phyloP scores from a whole-genome alignment of 92 coral and sea anemone species.

The Heliopora coerulea region DNA sequence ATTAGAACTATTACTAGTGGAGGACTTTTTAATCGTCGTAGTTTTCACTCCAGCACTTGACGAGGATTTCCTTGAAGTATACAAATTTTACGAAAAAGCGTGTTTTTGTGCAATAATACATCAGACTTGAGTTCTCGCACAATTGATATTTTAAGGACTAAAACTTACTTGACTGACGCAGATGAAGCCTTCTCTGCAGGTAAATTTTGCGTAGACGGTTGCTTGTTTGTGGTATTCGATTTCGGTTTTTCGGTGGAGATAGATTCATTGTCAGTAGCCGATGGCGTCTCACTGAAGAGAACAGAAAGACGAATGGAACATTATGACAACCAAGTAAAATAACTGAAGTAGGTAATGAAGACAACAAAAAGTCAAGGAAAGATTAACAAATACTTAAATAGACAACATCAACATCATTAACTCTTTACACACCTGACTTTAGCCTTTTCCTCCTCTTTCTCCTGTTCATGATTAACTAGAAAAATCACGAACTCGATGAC shows the following conservation, averaged over 20 bases:
- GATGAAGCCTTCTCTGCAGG: conserved; percentile 28
- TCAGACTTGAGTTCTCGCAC: not conserved
- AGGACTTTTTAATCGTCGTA: conserved; percentile 18
- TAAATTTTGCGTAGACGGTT: conserved; percentile 17
- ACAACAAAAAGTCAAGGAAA: too few species aligned
- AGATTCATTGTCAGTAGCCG: conserved; percentile 15
- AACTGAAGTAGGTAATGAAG: not conserved
- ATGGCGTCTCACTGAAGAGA: conserved; percentile 17
- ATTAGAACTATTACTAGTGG: conserved; percentile 19
- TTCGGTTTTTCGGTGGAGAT: conserved; percentile 5
- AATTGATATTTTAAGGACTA: not conserved
- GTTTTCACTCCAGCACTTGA: conserved; percentile 22
- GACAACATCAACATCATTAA: too few species aligned
- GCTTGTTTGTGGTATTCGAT: not conserved
- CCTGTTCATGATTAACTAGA: conserved; percentile 55
- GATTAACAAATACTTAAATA: too few species aligned
- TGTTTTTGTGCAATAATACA: not conserved
- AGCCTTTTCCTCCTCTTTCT: conserved; percentile 63
- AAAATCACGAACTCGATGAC: not conserved
- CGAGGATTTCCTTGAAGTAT: conserved; percentile 25
- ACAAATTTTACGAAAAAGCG: not conserved
- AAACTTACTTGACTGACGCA: conserved; percentile 26
- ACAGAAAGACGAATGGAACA: not conserved
- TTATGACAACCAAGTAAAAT: not conserved
- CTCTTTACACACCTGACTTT: conserved; percentile 63